These are phyloP conservation scores for Caenorhabditis doughertyi DNA, from an alignment of 2,888 invertebrate species.

Conservation along the genomic window DNA sequence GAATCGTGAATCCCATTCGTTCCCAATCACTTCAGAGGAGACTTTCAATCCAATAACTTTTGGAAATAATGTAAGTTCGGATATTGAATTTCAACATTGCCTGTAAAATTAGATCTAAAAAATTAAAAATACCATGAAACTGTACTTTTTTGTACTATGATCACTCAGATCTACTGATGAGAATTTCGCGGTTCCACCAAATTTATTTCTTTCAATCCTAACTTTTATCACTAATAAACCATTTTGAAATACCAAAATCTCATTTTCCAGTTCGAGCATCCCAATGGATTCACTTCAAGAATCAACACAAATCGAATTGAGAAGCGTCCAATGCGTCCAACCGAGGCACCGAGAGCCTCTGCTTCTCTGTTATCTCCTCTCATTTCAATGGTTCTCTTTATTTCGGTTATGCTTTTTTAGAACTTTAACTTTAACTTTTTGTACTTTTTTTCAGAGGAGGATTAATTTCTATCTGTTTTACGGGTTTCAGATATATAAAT, in stretches of 20 bases:
- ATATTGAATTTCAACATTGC: background rate
- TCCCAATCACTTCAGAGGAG: slow-evolving; percentile 76
- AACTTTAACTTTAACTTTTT: background rate
- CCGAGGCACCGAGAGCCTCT: slow-evolving; percentile 23
- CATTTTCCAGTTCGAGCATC: slow-evolving; percentile 54
- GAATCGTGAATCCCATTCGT: slow-evolving; percentile 77
- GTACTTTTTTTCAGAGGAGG: too few relatives aligned
- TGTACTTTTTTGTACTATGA: too few relatives aligned
- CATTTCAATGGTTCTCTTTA: slow-evolving; percentile 14
- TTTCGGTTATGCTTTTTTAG: slow-evolving; percentile 16
- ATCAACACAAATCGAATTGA: slow-evolving; percentile 53
- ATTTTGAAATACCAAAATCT: too few relatives aligned
- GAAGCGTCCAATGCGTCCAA: slow-evolving; percentile 41
- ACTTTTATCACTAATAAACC: background rate
- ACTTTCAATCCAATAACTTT: slow-evolving; percentile 75
- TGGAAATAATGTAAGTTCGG: slow-evolving; percentile 54
- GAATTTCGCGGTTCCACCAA: too few relatives aligned
- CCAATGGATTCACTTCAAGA: slow-evolving; percentile 36
- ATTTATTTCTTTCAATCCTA: background rate
- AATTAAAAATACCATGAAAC: background rate
- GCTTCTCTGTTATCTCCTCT: slow-evolving; percentile 29
- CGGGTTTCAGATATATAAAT: slow-evolving; percentile 32
- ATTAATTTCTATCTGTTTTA: slow-evolving; percentile 19
- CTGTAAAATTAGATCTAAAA: too few relatives aligned
- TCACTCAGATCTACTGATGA: too few relatives aligned